These are phyloP conservation scores for Chrysemys picta DNA, from an alignment of 2,113 vertebrate species.

Conservation along the genomic window DNA sequence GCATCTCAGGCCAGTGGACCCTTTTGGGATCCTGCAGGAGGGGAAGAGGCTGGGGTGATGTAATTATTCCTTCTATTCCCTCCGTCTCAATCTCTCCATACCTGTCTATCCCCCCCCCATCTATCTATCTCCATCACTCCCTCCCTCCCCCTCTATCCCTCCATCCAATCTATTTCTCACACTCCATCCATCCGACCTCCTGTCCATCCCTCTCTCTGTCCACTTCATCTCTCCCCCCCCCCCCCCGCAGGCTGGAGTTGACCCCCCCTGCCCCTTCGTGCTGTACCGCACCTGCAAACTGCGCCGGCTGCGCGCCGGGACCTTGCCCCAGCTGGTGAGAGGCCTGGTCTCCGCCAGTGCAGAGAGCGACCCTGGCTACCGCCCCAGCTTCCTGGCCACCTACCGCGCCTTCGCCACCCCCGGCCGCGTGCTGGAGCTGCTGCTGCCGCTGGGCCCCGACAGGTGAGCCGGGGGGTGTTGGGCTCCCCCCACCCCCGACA, in stretches of 20 bases:
- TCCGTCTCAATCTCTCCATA: not conserved
- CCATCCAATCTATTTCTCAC: not conserved
- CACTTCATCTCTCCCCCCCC: not conserved
- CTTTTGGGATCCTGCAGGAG: not conserved
- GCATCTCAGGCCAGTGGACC: not conserved
- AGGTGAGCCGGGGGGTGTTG: conserved; percentile 5
- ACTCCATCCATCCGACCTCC: not conserved
- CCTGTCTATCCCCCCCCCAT: not conserved
- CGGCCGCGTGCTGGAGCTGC: conserved; percentile 79
- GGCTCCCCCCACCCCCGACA: not conserved
- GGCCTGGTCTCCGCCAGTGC: conserved; percentile 80
- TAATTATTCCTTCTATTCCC: not conserved
- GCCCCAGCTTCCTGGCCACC: conserved; percentile 85
- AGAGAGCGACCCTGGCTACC: conserved; percentile 80
- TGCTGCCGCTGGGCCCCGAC: conserved; percentile 72
- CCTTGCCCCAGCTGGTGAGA: conserved; percentile 78
- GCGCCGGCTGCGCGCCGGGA: conserved; percentile 84
- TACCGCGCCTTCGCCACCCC: conserved; percentile 85
- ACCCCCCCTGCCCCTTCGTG: conserved; percentile 72
- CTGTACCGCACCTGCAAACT: conserved; percentile 89
- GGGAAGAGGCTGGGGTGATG: not conserved
- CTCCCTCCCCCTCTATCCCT: not conserved
- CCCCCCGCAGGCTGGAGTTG: not conserved
- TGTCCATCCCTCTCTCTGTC: not conserved
- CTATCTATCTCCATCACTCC: no score